Evolutionary conservation across 2,888 invertebrate species (phyloP), one percentile per base, ranked within the genome.

Genomic region (Liopterus haemorrhoidalis): DNA sequence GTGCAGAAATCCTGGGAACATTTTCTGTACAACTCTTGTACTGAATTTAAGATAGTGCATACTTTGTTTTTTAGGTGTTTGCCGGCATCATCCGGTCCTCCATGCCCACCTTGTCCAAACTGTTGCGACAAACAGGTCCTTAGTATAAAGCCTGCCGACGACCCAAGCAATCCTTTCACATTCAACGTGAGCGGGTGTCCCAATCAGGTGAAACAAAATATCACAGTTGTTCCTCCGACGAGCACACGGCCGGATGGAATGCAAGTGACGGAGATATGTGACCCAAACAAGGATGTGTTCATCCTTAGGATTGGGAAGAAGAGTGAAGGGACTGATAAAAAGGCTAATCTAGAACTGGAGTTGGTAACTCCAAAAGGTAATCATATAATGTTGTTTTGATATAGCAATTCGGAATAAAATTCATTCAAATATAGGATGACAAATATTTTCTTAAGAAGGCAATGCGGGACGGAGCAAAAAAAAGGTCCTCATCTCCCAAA

Each of bases 231-330:
- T 32, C 65, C 67, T 1, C 77, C 77, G 0, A 73, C 73, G 0
- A 65, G 62, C 18, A 69, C 71, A 11, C 71, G 72, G 0, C 70
- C 74, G 0, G 75, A 73, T 51, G 77, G 77, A 0, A 74, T 76
- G 0, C 64, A 73, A 41, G 74, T 75, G 3, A 72, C 76, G 9
- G 78, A 79, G 56, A 66, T 76, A 3, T 61, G 77, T 0, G 80
- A 84, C 55, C 79, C 81, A 0, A 78, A 83, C 38, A 80, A 80
- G 55, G 84, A 85, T 54, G 75, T 83, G 1, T 85, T 85, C 52
- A 70, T 85, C 3, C 65, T 85, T 33, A 76, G 81, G 57, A 80
- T 87, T 44, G 86, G 85, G 2, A 85, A 84, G 58, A 85, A 85
- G 59, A 78, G 78, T 0, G 81, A 81, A 21, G 79, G 80, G 0